phyloP scores from a whole-genome alignment of 64 coral and sea anemone genomes.

The Pachyseris speciosa region DNA sequence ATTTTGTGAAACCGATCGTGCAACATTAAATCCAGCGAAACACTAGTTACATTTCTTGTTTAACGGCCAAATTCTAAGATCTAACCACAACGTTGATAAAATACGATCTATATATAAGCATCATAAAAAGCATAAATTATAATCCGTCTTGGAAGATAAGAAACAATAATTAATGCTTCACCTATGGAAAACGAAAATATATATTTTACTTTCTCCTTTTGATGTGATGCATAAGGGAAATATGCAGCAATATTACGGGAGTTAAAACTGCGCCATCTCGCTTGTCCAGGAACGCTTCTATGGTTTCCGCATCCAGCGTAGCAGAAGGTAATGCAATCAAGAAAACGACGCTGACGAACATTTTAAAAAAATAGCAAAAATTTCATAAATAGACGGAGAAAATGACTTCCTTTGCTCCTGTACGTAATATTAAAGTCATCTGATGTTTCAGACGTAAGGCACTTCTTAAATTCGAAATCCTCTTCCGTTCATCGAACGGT shows the following conservation, averaged over 20 bases:
- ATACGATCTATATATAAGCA: background rate
- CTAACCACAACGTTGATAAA: background rate
- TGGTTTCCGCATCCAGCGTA: background rate
- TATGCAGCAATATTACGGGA: background rate
- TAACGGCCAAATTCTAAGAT: background rate
- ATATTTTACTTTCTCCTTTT: background rate
- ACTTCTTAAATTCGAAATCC: too few relatives aligned
- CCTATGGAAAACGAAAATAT: background rate
- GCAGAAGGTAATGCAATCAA: background rate
- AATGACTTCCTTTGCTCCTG: conserved; percentile 2
- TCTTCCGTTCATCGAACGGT: too few relatives aligned
- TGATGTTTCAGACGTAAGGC: background rate
- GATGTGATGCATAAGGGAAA: background rate
- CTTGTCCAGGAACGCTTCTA: background rate
- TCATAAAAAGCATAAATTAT: background rate
- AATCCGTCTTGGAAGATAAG: background rate
- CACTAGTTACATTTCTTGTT: background rate
- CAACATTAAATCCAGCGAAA: background rate
- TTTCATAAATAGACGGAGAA: background rate
- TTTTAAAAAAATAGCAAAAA: background rate
- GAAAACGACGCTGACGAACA: background rate
- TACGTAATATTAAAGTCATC: background rate
- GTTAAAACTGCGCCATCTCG: background rate
- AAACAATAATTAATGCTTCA: background rate
- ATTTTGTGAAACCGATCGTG: background rate